phyloP scores from a whole-genome alignment of 2,113 vertebrate species.

The Sander vitreus region DNA sequence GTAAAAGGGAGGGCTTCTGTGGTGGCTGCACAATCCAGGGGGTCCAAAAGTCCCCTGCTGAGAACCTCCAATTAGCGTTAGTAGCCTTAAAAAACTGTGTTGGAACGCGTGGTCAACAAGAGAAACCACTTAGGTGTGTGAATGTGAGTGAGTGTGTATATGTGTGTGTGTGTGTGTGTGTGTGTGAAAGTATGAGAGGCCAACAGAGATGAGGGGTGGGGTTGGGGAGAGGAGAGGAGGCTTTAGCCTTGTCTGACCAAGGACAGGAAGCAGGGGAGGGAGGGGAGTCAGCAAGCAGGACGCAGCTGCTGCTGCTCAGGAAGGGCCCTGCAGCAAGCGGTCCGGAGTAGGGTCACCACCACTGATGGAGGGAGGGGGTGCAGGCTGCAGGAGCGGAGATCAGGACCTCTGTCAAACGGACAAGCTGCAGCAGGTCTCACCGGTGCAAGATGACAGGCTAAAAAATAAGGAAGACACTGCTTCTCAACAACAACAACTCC shows the following conservation, averaged over 20 bases:
- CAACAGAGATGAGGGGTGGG: conserved; percentile 61
- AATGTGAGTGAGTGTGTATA: background rate
- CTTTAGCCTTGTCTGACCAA: conserved; percentile 83
- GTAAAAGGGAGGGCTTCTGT: conserved; percentile 29
- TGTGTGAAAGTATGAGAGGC: conserved; percentile 31
- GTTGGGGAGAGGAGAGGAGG: conserved; percentile 69
- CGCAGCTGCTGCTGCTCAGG: conserved; percentile 87
- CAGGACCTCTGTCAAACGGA: conserved; percentile 53
- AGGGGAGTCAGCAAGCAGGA: conserved; percentile 83
- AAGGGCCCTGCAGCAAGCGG: conserved; percentile 81
- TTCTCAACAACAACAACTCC: conserved; percentile 19
- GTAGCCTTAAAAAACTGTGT: conserved; percentile 31
- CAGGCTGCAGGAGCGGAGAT: conserved; percentile 52
- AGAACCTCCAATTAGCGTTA: conserved; percentile 8
- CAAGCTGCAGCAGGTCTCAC: conserved; percentile 42
- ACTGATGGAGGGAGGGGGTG: conserved; percentile 56
- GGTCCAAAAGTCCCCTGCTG: conserved; percentile 5
- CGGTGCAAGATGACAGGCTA: conserved; percentile 31
- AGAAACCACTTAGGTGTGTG: conserved; percentile 20
- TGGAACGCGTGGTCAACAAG: conserved; percentile 15
- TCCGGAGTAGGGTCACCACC: conserved; percentile 71
- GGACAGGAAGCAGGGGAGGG: conserved; percentile 85
- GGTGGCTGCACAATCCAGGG: conserved; percentile 4
- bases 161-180: conserved; percentile 7
- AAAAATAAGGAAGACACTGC: conserved; percentile 26